phyloP scores from a whole-genome alignment of 2,113 vertebrate species.

The Tachycineta bicolor region DNA sequence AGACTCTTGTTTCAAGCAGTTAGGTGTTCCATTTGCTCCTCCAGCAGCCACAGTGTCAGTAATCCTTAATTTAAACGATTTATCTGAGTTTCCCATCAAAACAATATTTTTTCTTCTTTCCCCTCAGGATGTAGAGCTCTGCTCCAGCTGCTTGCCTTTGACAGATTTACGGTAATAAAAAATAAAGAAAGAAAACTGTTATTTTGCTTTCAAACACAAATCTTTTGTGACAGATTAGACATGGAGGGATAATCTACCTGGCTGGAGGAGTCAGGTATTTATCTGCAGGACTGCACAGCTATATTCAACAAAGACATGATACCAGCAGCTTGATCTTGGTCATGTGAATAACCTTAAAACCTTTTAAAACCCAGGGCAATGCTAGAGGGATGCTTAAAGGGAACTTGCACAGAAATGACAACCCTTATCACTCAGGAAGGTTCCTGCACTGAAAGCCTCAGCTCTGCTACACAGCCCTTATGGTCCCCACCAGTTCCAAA shows the following conservation, averaged over 20 bases:
- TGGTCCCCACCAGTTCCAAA: background rate
- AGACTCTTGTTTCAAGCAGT: background rate
- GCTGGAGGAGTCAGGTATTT: slow-evolving; percentile 34
- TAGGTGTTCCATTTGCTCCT: slow-evolving; percentile 35
- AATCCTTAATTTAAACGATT: slow-evolving; percentile 63
- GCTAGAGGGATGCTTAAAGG: background rate
- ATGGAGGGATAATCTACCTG: slow-evolving; percentile 11
- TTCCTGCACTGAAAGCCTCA: background rate
- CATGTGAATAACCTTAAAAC: slow-evolving; percentile 33
- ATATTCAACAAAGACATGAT: background rate
- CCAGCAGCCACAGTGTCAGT: slow-evolving; percentile 13
- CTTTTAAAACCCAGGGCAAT: background rate
- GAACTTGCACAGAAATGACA: background rate
- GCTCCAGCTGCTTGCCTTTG: slow-evolving; percentile 49
- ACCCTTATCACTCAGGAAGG: slow-evolving; percentile 5
- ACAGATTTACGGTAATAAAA: slow-evolving; percentile 61
- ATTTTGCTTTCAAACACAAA: slow-evolving; percentile 58
- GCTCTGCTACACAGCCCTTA: background rate
- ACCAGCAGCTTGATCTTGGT: slow-evolving; percentile 10
- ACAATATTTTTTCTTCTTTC: slow-evolving; percentile 24
- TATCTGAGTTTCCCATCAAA: slow-evolving; percentile 51
- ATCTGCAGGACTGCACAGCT: slow-evolving; percentile 36
- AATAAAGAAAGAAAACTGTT: slow-evolving; percentile 18
- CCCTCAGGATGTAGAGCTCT: slow-evolving; percentile 32
- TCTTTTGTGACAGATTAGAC: slow-evolving; percentile 51